Evolutionary conservation across 2,888 invertebrate species (phyloP).

Genomic region (Conomelus anceps): DNA sequence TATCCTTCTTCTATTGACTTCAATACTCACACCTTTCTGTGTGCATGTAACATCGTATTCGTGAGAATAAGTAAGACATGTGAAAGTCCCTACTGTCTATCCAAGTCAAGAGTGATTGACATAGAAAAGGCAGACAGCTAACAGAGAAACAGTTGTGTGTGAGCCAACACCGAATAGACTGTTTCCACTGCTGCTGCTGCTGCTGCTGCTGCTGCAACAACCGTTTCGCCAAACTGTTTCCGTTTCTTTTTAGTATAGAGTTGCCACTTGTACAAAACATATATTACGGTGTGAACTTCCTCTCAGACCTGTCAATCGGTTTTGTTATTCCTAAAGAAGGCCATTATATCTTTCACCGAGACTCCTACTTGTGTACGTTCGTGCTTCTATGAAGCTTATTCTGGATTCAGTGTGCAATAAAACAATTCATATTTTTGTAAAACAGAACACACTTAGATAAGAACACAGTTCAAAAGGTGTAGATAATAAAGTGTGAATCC

Average conservation of each 20-base stretch:
- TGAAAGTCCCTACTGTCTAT: background rate
- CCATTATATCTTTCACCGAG: background rate
- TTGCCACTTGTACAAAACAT: background rate
- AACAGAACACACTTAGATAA: too few species aligned
- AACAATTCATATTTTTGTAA: too few species aligned
- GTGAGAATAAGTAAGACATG: background rate
- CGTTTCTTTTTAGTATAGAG: background rate
- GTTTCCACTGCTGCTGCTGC: background rate
- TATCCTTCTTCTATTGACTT: too few species aligned
- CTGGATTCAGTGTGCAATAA: background rate
- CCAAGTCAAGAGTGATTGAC: background rate
- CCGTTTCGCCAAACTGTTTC: background rate
- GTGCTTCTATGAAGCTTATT: background rate
- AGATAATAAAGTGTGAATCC: too few species aligned
- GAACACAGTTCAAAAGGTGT: too few species aligned
- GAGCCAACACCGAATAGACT: background rate
- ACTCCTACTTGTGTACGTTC: background rate
- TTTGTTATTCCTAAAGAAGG: background rate
- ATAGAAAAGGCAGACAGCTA: background rate
- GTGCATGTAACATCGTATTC: background rate
- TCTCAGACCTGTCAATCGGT: background rate
- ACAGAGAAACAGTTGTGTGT: background rate
- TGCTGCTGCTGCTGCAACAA: background rate
- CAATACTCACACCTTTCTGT: background rate
- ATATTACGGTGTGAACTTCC: background rate